phyloP scores from a whole-genome alignment of 2,113 vertebrate genomes.

The Myrmecophaga tridactyla region DNA sequence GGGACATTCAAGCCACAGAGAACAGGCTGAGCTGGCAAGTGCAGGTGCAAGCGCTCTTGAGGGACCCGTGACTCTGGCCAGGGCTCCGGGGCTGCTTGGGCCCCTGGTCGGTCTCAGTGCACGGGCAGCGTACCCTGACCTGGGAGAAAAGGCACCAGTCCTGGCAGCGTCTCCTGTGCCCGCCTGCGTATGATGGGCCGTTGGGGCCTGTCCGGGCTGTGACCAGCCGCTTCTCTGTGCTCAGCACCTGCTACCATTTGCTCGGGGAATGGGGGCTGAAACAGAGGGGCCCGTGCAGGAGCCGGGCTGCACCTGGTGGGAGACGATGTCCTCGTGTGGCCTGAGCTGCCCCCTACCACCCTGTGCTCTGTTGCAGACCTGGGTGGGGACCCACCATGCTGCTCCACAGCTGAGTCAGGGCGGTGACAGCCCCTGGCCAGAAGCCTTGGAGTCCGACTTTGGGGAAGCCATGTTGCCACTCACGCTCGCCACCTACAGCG shows the following conservation, averaged over 20 bases:
- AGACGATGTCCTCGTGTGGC: too few species aligned
- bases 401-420: not conserved
- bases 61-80: too few species aligned
- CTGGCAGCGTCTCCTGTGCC: too few species aligned
- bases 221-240: not conserved
- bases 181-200: too few species aligned
- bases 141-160: not conserved
- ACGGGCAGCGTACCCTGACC: too few species aligned
- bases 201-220: too few species aligned
- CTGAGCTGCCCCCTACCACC: not conserved
- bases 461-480: not conserved
- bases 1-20: too few species aligned
- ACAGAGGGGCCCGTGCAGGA: not conserved
- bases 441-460: not conserved
- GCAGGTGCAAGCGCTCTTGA: too few species aligned
- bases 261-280: too few species aligned
- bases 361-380: slow-evolving; percentile 33
- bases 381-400: not conserved
- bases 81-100: too few species aligned
- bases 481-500: not conserved
- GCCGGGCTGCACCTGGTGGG: not conserved
- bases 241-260: not conserved
- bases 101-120: too few species aligned
- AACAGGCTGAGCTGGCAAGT: too few species aligned
- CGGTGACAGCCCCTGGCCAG: fast-evolving